These are phyloP conservation scores for Nothura maculosa DNA, from an alignment of 2,797 vertebrate genomes.

Conservation along the genomic window DNA sequence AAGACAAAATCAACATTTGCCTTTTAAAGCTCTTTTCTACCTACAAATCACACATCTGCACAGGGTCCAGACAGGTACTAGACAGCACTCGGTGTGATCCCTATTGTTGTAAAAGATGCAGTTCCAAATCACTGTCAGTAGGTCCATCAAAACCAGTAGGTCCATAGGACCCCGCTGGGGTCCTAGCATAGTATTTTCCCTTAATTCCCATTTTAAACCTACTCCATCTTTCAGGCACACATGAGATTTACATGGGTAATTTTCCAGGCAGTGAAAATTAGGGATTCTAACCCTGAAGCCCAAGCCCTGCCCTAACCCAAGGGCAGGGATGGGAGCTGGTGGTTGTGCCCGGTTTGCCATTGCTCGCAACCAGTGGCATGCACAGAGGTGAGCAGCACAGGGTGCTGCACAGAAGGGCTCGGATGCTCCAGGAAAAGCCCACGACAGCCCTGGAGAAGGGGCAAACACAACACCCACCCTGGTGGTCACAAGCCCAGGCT, in stretches of 20 bases:
- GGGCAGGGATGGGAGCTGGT: too few relatives aligned
- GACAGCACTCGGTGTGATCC: fast-evolving
- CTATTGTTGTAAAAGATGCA: fast-evolving
- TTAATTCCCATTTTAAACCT: not conserved
- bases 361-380: not conserved
- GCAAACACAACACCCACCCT: not conserved
- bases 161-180: fast-evolving
- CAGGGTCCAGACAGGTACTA: not conserved
- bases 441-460: not conserved
- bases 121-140: not conserved
- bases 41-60: fast-evolving
- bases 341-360: not conserved
- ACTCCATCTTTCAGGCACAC: not conserved
- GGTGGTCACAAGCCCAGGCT: not conserved
- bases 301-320: too few relatives aligned
- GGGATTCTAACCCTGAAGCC: too few relatives aligned
- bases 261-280: too few relatives aligned
- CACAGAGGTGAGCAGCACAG: not conserved
- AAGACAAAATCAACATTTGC: not conserved
- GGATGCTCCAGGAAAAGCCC: fast-evolving
- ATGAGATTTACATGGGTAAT: not conserved
- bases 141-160: not conserved
- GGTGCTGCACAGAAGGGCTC: not conserved
- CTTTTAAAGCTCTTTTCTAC: not conserved
- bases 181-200: not conserved